Percentiles rank a stretch among this genome's conserved stretches.
Conservation (phyloP, 2,888 invertebrate species). For the Liodrosophila aerea region DNA sequence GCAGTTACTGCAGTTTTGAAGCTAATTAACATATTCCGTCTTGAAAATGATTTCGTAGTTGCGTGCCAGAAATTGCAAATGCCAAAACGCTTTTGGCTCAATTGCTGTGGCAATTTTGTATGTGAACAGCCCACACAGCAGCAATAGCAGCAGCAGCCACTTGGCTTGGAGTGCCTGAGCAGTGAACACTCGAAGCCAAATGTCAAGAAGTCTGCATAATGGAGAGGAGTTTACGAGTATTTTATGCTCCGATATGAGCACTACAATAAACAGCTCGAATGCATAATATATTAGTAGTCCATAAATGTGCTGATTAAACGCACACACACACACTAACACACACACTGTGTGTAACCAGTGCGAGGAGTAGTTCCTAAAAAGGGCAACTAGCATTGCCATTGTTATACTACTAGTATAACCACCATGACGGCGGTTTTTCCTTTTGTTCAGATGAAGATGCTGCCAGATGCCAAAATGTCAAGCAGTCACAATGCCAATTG, state of each 20-base stretch:
- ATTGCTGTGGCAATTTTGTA: constrained; percentile 62
- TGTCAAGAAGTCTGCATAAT: constrained; percentile 67
- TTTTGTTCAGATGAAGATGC: not conserved
- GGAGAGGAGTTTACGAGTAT: constrained; percentile 7
- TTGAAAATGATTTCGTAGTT: constrained; percentile 60
- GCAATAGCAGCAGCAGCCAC: constrained; percentile 14
- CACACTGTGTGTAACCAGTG: no score
- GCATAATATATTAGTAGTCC: constrained; percentile 66
- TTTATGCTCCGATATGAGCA: constrained; percentile 11
- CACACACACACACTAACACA: constrained; percentile 3
- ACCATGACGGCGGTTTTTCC: constrained; percentile 4
- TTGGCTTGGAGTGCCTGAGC: constrained; percentile 15
- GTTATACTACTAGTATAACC: constrained; percentile 5
- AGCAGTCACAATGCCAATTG: no score
- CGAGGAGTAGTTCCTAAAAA: constrained; percentile 47
- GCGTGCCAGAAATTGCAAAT: constrained; percentile 75
- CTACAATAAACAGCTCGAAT: constrained; percentile 40
- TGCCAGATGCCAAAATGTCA: no score
- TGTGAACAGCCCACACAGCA: constrained; percentile 31
- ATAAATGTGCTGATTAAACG: constrained; percentile 63
- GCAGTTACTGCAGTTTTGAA: constrained; percentile 43
- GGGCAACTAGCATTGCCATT: constrained; percentile 39
- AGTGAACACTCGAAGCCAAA: constrained; percentile 38
- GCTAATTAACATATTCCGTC: constrained; percentile 73
- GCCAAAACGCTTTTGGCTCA: constrained; percentile 70